Percentiles rank a stretch among this genome's conserved stretches.
Conservation (phyloP, 2,113 vertebrate species). For the Dunckerocampus dactyliophorus region DNA sequence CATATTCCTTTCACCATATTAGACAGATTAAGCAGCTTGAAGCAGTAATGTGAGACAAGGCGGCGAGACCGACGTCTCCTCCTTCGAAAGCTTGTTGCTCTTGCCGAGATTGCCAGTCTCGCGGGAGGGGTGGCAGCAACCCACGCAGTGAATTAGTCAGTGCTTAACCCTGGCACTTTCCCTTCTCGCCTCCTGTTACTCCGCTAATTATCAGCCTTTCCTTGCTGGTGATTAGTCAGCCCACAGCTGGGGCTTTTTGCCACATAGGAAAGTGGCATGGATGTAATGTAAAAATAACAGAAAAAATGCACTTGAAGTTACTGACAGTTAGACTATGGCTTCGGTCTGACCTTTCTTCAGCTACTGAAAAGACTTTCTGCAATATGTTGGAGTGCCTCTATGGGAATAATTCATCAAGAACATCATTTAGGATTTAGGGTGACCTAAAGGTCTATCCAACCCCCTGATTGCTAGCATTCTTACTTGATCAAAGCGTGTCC, state of each 20-base stretch:
- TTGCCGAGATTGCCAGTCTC: conserved; percentile 51
- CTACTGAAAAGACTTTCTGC: no score
- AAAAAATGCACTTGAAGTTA: not conserved
- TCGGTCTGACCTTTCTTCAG: no score
- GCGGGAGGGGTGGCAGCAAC: conserved; percentile 47
- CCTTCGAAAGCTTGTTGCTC: conserved; percentile 29
- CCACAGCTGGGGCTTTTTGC: conserved; percentile 65
- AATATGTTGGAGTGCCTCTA: no score
- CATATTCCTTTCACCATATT: conserved; percentile 1
- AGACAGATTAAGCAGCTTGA: conserved; percentile 10
- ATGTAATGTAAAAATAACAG: not conserved
- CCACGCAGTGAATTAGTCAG: conserved; percentile 71
- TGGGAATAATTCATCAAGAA: no score
- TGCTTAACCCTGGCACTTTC: conserved; percentile 74
- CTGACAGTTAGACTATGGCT: no score
- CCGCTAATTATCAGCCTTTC: conserved; percentile 70
- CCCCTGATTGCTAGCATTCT: no score
- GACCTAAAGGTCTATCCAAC: no score
- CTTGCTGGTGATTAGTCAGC: conserved; percentile 70
- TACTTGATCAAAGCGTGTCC: no score
- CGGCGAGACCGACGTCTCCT: conserved; percentile 20
- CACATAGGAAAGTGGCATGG: conserved; percentile 49
- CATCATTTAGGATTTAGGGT: no score
- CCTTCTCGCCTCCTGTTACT: conserved; percentile 68
- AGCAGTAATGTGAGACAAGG: conserved; percentile 10